Conservation (phyloP, 2,797 vertebrate genomes). For the Enteromius paludinosus region DNA sequence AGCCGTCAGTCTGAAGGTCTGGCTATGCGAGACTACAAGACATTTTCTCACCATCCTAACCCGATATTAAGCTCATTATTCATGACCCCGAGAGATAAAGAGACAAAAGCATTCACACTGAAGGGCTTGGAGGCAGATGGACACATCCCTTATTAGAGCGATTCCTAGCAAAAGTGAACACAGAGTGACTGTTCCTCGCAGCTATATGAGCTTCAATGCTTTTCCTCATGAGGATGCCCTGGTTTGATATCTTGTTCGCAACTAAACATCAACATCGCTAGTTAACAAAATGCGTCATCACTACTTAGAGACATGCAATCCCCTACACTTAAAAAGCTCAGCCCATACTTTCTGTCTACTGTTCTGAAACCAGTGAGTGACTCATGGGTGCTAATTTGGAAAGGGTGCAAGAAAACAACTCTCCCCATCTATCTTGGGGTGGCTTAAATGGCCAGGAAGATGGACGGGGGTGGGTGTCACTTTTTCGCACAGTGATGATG, state of each 20-base stretch:
- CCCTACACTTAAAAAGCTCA: slow-evolving; percentile 7
- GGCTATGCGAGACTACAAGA: too few species aligned
- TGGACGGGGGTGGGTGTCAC: not conserved
- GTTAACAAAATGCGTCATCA: slow-evolving; percentile 10
- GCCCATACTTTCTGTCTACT: not conserved
- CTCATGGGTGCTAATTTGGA: slow-evolving; percentile 37
- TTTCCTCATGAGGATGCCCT: not conserved
- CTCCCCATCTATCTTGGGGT: slow-evolving; percentile 35
- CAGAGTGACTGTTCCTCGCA: not conserved
- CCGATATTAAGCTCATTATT: not conserved
- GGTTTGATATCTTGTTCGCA: not conserved
- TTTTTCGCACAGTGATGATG: slow-evolving; percentile 4
- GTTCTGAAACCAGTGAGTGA: not conserved
- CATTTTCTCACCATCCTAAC: not conserved
- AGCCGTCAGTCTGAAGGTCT: too few species aligned
- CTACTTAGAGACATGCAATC: slow-evolving; percentile 17
- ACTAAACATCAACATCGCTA: not conserved
- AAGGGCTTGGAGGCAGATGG: not conserved
- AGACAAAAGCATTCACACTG: not conserved
- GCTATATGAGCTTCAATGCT: not conserved
- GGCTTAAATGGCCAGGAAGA: slow-evolving; percentile 16
- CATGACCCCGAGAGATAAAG: not conserved
- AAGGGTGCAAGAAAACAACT: slow-evolving; percentile 25
- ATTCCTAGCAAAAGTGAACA: not conserved
- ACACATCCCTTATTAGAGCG: not conserved